These are phyloP conservation scores for Eunapius fragilis DNA, from an alignment of 37 sponge, comb jelly and placozoan genomes.

Conservation along the genomic window DNA sequence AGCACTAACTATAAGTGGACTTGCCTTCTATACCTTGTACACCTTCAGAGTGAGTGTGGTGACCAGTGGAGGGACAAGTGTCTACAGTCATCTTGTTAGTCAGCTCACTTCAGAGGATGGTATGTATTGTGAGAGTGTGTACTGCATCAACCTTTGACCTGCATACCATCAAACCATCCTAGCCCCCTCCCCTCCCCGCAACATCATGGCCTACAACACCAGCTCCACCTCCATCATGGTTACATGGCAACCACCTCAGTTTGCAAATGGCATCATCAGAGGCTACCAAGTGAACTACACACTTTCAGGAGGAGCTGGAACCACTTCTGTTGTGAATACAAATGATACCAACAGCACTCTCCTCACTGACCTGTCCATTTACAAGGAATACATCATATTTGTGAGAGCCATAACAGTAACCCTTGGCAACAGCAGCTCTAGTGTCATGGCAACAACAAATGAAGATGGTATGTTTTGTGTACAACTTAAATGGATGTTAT, in stretches of 20 bases:
- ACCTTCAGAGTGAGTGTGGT: not conserved
- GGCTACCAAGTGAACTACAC: conserved; percentile 6
- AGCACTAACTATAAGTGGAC: not conserved
- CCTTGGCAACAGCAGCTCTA: conserved; percentile 8
- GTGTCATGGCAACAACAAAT: conserved; percentile 10
- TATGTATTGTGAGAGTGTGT: not conserved
- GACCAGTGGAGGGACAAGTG: not conserved
- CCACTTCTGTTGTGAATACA: not conserved
- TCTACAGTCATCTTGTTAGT: not conserved
- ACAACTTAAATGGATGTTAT: not conserved
- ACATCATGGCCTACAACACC: not conserved
- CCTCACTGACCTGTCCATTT: conserved; percentile 22
- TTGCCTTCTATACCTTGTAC: conserved; percentile 7
- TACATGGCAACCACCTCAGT: conserved; percentile 39
- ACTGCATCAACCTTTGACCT: not conserved
- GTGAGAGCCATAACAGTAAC: conserved; percentile 29
- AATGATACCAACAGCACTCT: conserved; percentile 1
- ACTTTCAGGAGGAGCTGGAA: not conserved
- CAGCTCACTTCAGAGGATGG: conserved; percentile 7
- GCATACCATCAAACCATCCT: not conserved
- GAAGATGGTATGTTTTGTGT: conserved; percentile 20
- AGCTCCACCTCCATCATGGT: conserved; percentile 8
- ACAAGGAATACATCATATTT: conserved; percentile 20
- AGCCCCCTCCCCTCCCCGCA: conserved; percentile 43
- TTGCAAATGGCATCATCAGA: conserved; percentile 40